Base-by-base conservation (phyloP, 2,113 vertebrate species). In the Leiothrix lutea region DNA sequence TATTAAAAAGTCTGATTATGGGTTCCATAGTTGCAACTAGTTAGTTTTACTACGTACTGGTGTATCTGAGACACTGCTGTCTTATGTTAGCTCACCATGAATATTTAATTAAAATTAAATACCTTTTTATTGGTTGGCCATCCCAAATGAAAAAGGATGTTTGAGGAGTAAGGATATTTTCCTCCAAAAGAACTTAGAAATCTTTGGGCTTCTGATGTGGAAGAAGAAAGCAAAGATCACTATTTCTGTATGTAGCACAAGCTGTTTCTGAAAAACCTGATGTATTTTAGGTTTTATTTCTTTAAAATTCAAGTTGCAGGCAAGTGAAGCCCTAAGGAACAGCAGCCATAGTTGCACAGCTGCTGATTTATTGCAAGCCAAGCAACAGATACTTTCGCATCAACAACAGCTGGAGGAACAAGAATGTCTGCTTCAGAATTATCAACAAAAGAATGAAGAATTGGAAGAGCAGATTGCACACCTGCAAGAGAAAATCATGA, bases 321-420 rank as follows among this genome's bases (percentile, higher is more conserved):
- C 99, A 15, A 98, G 99, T 13, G 99, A 99, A 98, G 98, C 98
- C 6, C 96, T 99, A 85, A 98, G 99, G 92, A 99, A 98, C 95
- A 99, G 97, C 79, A 99, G 98, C 95, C 99, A 99, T 88, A 99
- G 98, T 81, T 99, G 97, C 96, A 98, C 98, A 53, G 99, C 99
- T 38, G 98, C 99, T 22, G 99, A 99, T 96, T 98, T 99, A 53
- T 94, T 99, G 31, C 99, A 99, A 96, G 98, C 99, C 48, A 98
- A 98, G 84, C 99, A 99, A 81, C 99, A 99, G 95, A 98, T 99
- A 35, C 80, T 98, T 67, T 97, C 97, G 22, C 98, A 98, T 95
- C 99, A 99, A 75, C 99, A 99, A 26, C 98, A 99, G 94, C 95
- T 99, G 44, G 98, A 99, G 85, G 98, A 99, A 70, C 98, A 98